These are phyloP conservation scores for Tetramorium alpestre DNA, from an alignment of 1,140 invertebrate genomes.

Conservation along the genomic window DNA sequence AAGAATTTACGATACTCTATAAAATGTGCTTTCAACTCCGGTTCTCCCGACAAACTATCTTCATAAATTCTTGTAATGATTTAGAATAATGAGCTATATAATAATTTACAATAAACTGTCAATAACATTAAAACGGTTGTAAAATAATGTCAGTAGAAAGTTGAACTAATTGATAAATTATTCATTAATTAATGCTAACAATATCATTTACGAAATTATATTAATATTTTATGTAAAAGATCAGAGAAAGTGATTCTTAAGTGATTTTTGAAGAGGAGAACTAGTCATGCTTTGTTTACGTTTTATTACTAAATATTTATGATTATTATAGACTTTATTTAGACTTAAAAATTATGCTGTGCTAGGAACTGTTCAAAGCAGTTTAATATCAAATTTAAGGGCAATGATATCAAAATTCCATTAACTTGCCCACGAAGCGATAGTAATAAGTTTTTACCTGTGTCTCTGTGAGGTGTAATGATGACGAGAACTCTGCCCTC, in stretches of 20 bases:
- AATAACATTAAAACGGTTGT: not conserved
- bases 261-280: not conserved
- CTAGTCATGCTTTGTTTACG: not conserved
- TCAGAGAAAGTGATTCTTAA: not conserved
- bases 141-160: not conserved
- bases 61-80: not conserved
- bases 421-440: not conserved
- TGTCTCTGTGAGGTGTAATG: conserved; percentile 97
- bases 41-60: not conserved
- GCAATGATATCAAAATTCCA: not conserved
- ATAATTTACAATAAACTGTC: not conserved
- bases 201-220: not conserved
- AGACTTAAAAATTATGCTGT: not conserved
- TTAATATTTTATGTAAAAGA: not conserved
- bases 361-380: not conserved
- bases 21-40: not conserved
- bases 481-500: conserved; percentile 97
- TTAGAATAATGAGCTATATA: not conserved
- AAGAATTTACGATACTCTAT: not conserved
- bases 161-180: not conserved
- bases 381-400: not conserved
- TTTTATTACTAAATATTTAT: not conserved
- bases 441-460: conserved; percentile 87
- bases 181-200: not conserved
- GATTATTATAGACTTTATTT: not conserved